These are phyloP conservation scores for Premnoplex brunnescens DNA, from an alignment of 2,797 vertebrate species.

Conservation along the genomic window DNA sequence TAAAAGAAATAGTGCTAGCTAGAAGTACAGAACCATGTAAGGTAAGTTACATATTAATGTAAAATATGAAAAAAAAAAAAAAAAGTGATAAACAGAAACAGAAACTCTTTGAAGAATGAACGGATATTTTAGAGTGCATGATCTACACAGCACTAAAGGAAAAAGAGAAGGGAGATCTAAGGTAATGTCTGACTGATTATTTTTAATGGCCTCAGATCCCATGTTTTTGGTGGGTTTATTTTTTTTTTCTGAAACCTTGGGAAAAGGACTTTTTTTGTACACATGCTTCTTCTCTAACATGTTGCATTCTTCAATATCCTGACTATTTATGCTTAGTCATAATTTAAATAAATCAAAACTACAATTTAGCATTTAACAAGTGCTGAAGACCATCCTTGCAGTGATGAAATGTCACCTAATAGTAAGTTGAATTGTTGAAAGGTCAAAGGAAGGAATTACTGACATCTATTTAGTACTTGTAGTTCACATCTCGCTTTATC, in stretches of 20 bases:
- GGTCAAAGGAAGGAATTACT: background rate
- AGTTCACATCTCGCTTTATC: background rate
- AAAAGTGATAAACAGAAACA: background rate
- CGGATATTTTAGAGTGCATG: background rate
- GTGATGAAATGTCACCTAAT: background rate
- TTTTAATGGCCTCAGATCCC: background rate
- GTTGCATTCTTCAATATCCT: background rate
- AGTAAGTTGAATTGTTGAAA: background rate
- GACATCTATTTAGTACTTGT: background rate
- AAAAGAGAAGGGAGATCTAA: background rate
- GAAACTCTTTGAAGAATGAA: background rate
- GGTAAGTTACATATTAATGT: background rate
- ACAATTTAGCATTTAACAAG: background rate
- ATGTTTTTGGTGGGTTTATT: background rate
- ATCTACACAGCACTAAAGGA: background rate
- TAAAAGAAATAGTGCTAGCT: background rate
- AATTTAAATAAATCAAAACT: background rate
- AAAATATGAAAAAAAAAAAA: background rate
- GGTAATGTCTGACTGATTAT: background rate
- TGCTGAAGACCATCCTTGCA: background rate
- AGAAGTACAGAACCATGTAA: background rate
- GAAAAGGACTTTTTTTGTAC: background rate
- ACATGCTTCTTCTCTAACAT: background rate
- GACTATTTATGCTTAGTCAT: background rate
- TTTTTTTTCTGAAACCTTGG: background rate